A percentile compares a stretch with the other conserved stretches of the same genome.
These are phyloP conservation scores for Cyprinodon tularosa DNA, from an alignment of 2,113 vertebrate species.

Conservation along the genomic window DNA sequence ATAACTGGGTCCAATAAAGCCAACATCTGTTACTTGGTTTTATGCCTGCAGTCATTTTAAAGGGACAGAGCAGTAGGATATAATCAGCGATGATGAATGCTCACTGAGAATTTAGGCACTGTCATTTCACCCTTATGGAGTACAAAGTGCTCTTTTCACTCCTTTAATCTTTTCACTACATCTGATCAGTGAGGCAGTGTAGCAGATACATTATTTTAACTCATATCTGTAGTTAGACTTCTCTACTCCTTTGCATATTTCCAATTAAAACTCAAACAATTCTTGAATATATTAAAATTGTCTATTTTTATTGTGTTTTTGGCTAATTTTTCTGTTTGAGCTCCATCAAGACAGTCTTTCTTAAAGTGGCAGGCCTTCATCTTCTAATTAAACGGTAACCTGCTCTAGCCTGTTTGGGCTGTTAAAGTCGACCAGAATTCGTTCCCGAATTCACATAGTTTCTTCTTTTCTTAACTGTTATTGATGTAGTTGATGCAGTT, in stretches of 20 bases:
- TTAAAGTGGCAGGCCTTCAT: no score
- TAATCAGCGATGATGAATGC: neutral
- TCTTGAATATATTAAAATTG: neutral
- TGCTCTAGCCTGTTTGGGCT: no score
- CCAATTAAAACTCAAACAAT: constrained; percentile 44
- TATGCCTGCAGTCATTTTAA: constrained; percentile 17
- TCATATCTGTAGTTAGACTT: constrained; percentile 36
- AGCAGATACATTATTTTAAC: constrained; percentile 43
- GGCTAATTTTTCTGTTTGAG: neutral
- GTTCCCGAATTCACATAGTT: no score
- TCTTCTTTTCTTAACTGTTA: neutral
- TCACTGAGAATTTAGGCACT: constrained; percentile 8
- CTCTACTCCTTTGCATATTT: constrained; percentile 56
- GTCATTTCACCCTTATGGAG: constrained; percentile 15
- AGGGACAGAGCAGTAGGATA: neutral
- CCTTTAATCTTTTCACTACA: constrained; percentile 50
- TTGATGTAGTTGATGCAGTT: neutral
- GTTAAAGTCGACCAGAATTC: no score
- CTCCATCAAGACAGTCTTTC: no score
- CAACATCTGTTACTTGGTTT: constrained; percentile 3
- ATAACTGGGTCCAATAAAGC: constrained; percentile 28
- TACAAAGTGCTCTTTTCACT: constrained; percentile 43
- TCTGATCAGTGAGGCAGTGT: constrained; percentile 35
- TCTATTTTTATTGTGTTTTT: no score
- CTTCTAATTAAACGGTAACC: no score